Percentiles rank a stretch among this genome's conserved stretches.
phyloP scores from a whole-genome alignment of 2,888 invertebrate genomes.

The Cybosia mesomella region DNA sequence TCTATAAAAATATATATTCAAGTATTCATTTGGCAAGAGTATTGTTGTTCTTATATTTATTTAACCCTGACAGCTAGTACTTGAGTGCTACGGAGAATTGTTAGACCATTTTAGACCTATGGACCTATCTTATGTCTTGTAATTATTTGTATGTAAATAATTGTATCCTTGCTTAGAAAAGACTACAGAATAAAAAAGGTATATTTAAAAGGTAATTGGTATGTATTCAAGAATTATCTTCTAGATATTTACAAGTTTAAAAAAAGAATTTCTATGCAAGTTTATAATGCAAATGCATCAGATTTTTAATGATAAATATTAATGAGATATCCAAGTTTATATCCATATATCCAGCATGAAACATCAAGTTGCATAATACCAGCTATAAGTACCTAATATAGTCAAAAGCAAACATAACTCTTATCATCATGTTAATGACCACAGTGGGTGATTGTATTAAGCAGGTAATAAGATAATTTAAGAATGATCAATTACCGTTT shows the following conservation, averaged over 20 bases:
- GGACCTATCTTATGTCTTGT: background rate
- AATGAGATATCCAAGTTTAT: background rate
- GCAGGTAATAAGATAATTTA: background rate
- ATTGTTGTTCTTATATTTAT: slow-evolving; percentile 35
- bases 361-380: background rate
- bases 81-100: slow-evolving; percentile 14
- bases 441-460: background rate
- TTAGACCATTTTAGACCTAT: slow-evolving; percentile 10
- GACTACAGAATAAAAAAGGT: background rate
- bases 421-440: background rate
- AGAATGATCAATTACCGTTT: too few relatives aligned
- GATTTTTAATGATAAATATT: background rate
- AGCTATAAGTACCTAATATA: background rate
- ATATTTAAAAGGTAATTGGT: background rate
- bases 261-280: background rate
- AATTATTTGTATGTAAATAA: background rate
- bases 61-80: slow-evolving; percentile 34
- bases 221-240: too few relatives aligned
- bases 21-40: slow-evolving; percentile 27
- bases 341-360: background rate
- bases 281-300: background rate
- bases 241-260: too few relatives aligned
- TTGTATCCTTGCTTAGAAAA: background rate
- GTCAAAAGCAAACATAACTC: background rate
- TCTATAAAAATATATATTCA: slow-evolving; percentile 28